A percentile compares a stretch with the other conserved stretches of the same genome.
These are phyloP conservation scores for Falco columbarius DNA, from an alignment of 2,797 vertebrate species.

Conservation along the genomic window DNA sequence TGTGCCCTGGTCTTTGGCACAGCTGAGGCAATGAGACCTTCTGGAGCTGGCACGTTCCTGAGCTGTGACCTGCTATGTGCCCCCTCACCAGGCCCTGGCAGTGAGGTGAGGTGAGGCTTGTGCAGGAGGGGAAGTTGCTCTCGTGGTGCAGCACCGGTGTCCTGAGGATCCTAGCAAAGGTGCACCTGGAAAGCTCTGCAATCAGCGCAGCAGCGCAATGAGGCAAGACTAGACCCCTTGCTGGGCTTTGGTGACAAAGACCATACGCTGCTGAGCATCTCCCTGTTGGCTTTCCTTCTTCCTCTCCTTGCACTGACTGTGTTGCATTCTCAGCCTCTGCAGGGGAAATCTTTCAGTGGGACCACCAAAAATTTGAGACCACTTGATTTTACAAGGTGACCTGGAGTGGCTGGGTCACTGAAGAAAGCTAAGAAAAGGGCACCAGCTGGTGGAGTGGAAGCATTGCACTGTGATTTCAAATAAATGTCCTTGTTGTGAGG, in stretches of 20 bases:
- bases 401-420: not conserved
- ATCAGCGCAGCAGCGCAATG: no score
- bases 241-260: not conserved
- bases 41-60: not conserved
- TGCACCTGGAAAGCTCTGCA: not conserved
- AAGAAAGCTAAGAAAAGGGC: not conserved
- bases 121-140: not conserved
- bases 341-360: not conserved
- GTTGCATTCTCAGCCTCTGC: not conserved
- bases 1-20: not conserved
- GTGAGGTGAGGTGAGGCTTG: not conserved
- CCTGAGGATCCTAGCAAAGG: not conserved
- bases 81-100: not conserved
- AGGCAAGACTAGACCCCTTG: not conserved
- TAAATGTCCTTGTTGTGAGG: not conserved
- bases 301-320: not conserved
- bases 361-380: not conserved
- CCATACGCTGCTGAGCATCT: not conserved
- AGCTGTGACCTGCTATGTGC: not conserved
- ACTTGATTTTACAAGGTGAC: not conserved
- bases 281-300: not conserved
- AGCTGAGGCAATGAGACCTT: not conserved
- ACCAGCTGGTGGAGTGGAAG: not conserved
- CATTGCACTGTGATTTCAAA: not conserved
- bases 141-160: not conserved